Conservation (phyloP, 2,113 vertebrate genomes). For the Ctenomys sociabilis region DNA sequence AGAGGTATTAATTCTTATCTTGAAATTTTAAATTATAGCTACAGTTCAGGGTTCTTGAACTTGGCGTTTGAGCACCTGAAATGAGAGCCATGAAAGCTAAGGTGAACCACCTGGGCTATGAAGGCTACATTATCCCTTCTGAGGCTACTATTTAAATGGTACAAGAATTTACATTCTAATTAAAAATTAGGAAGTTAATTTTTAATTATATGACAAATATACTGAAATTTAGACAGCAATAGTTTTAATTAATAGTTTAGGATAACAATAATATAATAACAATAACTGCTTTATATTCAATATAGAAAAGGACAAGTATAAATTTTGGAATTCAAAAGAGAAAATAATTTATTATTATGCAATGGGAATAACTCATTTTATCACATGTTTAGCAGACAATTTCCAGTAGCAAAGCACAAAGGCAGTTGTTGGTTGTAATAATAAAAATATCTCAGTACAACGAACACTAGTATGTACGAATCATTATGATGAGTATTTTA, state of each 20-base stretch:
- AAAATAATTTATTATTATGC: not conserved
- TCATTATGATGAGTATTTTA: not conserved
- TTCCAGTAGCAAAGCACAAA: not conserved
- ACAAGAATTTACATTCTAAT: conserved; percentile 6
- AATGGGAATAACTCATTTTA: not conserved
- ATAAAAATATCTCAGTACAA: not conserved
- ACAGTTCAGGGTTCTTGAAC: not conserved
- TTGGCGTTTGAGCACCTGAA: not conserved
- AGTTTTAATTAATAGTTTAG: not conserved
- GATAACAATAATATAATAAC: too few species aligned
- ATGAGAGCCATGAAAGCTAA: not conserved
- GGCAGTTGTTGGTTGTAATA: not conserved
- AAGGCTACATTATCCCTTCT: not conserved
- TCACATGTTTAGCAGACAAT: not conserved
- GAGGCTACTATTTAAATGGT: not conserved
- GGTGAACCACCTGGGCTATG: not conserved
- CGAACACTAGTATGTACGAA: not conserved
- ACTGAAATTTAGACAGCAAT: conserved; percentile 14
- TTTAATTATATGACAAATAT: not conserved
- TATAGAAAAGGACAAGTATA: not conserved
- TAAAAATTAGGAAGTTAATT: not conserved
- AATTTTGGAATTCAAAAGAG: not conserved
- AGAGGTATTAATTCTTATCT: not conserved
- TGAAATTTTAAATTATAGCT: not conserved
- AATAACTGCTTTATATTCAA: too few species aligned